Evolutionary conservation across 1,140 invertebrate genomes (phyloP), one percentile per base, ranked within the genome.

Genomic region (Camponotus floridanus): DNA sequence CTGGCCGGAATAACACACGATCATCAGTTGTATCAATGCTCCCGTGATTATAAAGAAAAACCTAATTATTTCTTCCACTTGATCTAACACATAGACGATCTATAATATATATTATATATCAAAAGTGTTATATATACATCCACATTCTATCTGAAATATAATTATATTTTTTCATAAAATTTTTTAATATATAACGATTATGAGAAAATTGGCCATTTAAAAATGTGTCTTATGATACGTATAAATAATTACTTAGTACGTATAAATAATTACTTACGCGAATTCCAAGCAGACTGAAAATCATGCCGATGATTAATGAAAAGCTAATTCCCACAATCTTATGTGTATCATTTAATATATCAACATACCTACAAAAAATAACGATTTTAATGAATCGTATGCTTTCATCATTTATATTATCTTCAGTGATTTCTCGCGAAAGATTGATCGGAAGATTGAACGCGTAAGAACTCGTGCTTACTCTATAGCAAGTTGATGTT

Each of bases 401-500:
- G 9, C 18, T 62, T 61, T 76, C 11, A 6, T 76, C 31, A 48
- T 0, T 11, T 36, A 39, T 21, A 39, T n/a, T 15, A 18, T 31
- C 13, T 76, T 26, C 18, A 7, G n/a, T 3, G n/a, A 18, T 11
- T 26, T n/a, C 5, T 13, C 15, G 3, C 45, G 5, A 73, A 48
- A 55, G 3, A 55, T 73, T 8, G 11, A 9, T 36, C 1, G 18
- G 42, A 33, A 36, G 31, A 18, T n/a, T 4, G 3, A 26, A 15
- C 15, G 3, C 6, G 6, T n/a, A n/a, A 15, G 9, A 21, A 21
- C 2, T 33, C 5, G 0, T 1, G 2, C 68, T 81, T 45, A 81
- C 79, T 81, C 67, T n/a, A 81, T 9, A 73, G 67, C 67, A 59
- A 81, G 67, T 33, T 81, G 79, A 73, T 81, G 67, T 61, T 81